phyloP scores from a whole-genome alignment of 2,888 invertebrate species.

The Phaonia tiefii region DNA sequence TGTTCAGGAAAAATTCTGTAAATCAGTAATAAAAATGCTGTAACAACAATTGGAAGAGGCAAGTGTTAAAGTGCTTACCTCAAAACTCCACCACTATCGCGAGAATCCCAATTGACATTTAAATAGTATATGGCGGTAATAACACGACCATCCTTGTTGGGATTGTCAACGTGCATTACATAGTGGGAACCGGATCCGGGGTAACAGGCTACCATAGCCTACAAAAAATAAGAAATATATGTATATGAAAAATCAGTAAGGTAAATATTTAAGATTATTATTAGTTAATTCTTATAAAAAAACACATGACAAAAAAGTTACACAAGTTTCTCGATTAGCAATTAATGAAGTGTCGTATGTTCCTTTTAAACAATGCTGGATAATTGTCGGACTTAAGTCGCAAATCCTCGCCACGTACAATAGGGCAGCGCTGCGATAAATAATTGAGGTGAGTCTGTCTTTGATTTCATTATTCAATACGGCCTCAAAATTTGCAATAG shows the following conservation, averaged over 20 bases:
- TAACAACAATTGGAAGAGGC: not conserved
- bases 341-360: not conserved
- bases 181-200: constrained; percentile 97
- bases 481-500: too few relatives aligned
- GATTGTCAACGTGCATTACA: constrained; percentile 98
- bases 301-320: too few relatives aligned
- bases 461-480: too few relatives aligned
- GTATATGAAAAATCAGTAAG: not conserved
- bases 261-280: not conserved
- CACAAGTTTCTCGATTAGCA: not conserved
- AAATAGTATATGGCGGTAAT: constrained; percentile 99
- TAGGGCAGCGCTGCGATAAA: too few relatives aligned
- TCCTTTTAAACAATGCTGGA: too few relatives aligned
- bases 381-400: too few relatives aligned
- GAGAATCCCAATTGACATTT: constrained; percentile 95
- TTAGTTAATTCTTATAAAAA: not conserved
- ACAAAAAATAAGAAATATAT: constrained; percentile 72
- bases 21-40: constrained; percentile 61
- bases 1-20: constrained; percentile 93
- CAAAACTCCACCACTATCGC: constrained; percentile 91
- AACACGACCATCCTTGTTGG: constrained; percentile 96
- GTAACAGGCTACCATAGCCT: constrained; percentile 99
- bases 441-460: too few relatives aligned
- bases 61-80: constrained; percentile 81
- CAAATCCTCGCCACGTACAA: too few relatives aligned